These are phyloP conservation scores for Philaethria dido DNA, from an alignment of 2,888 invertebrate genomes.

Conservation along the genomic window DNA sequence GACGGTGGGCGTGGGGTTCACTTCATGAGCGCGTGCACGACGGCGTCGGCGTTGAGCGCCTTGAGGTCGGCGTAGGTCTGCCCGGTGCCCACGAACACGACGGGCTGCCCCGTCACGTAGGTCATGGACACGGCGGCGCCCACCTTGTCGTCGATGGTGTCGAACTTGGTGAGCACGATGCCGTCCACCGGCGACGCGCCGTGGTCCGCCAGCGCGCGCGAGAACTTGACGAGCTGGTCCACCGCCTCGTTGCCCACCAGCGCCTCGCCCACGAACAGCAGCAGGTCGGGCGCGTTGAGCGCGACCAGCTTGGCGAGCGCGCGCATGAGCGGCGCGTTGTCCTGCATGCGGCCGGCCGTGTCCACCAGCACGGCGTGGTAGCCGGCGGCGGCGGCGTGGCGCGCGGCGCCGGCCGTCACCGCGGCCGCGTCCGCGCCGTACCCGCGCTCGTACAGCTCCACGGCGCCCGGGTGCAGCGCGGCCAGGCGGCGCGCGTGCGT, in stretches of 20 bases:
- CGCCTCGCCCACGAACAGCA: conserved; percentile 99
- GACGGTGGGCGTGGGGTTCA: conserved; percentile 60
- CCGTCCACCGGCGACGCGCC: conserved; percentile 98
- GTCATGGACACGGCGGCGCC: conserved; percentile 99
- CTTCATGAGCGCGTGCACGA: conserved; percentile 98
- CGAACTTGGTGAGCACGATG: conserved; percentile 99
- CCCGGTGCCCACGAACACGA: conserved; percentile 99
- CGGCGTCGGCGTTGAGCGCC: conserved; percentile 97
- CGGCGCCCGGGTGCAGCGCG: conserved; percentile 91
- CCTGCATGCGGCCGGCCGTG: conserved; percentile 99
- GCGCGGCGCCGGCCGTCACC: conserved; percentile 98
- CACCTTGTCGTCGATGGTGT: conserved; percentile 99
- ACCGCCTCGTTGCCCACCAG: conserved; percentile 99
- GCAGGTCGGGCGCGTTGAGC: conserved; percentile 98
- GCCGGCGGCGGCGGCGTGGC: conserved; percentile 90
- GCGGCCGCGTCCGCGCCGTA: conserved; percentile 92
- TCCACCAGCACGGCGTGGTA: conserved; percentile 98
- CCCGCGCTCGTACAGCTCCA: conserved; percentile 11
- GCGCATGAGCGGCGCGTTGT: conserved; percentile 99
- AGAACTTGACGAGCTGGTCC: conserved; percentile 99
- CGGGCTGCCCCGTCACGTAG: conserved; percentile 99
- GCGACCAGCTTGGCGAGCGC: conserved; percentile 98
- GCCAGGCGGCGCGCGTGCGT: conserved; percentile 97
- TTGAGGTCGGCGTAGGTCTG: conserved; percentile 99
- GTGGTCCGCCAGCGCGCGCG: conserved; percentile 98